Evolutionary conservation across 1,140 invertebrate species (phyloP).

Genomic region (Listronotus bonariensis): DNA sequence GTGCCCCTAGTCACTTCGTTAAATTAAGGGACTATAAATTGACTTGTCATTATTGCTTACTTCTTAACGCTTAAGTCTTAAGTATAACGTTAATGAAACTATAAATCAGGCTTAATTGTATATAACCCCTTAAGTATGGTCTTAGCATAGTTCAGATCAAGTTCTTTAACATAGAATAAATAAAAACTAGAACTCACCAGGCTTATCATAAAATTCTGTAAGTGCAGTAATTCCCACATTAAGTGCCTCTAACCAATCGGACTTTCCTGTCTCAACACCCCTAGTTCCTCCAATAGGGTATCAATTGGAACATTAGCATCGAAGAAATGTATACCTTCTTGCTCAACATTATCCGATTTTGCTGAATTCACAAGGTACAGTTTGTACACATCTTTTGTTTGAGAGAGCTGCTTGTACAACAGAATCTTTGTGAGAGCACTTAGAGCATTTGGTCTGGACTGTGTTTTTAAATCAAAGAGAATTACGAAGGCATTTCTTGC

Average conservation of each 20-base stretch:
- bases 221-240: conserved; percentile 29
- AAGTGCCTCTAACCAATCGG: conserved; percentile 36
- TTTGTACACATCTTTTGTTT: conserved; percentile 36
- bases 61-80: no score
- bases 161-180: no score
- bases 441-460: conserved; percentile 10
- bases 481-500: conserved; percentile 37
- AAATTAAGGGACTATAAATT: no score
- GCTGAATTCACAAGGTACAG: conserved; percentile 35
- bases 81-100: no score
- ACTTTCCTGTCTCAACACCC: conserved; percentile 12
- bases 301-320: conserved; percentile 15
- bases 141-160: no score
- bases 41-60: no score
- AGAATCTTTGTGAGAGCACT: conserved; percentile 16
- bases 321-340: conserved; percentile 10
- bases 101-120: no score
- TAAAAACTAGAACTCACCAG: conserved; percentile 5
- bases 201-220: conserved; percentile 20
- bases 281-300: conserved; percentile 20
- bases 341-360: conserved; percentile 22
- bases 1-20: no score
- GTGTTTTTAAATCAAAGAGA: conserved; percentile 33
- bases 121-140: no score
- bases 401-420: conserved; percentile 26